Percentiles rank a stretch among this genome's conserved stretches.
These are phyloP conservation scores for Falco peregrinus DNA, from an alignment of 2,797 vertebrate genomes.

Conservation along the genomic window DNA sequence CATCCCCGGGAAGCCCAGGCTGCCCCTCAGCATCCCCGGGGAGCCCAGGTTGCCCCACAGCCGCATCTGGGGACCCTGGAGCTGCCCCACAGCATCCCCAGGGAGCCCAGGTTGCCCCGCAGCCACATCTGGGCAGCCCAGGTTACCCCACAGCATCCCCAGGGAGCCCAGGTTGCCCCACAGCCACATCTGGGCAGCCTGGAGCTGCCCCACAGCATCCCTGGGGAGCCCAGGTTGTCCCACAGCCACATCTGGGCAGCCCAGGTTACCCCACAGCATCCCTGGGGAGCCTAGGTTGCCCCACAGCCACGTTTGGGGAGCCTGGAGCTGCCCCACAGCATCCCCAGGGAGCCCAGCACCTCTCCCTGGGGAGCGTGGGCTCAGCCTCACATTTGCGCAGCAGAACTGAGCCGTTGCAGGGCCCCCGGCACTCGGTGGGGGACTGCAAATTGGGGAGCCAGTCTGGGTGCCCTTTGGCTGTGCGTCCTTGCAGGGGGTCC, in stretches of 20 bases:
- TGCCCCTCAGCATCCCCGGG: background rate
- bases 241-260: too few species aligned
- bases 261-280: background rate
- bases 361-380: background rate
- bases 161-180: background rate
- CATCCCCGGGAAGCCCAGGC: too few species aligned
- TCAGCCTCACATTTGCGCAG: background rate
- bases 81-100: background rate
- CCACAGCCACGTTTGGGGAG: background rate
- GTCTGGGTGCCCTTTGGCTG: background rate
- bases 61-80: too few species aligned
- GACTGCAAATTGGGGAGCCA: fast-evolving
- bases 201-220: background rate
- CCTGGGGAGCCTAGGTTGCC: too few species aligned
- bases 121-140: background rate
- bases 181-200: too few species aligned
- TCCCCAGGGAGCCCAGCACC: fast-evolving
- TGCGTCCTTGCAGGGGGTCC: too few species aligned
- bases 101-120: background rate
- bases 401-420: fast-evolving
- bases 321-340: background rate
- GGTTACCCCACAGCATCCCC: background rate
- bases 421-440: fast-evolving
- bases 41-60: too few species aligned
- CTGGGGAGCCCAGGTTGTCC: too few species aligned